These are phyloP conservation scores for zebrafish (Danio rerio) DNA, from an alignment of 2,113 vertebrate genomes.

Conservation along the genomic window GRCz12tu NC_133194.1:34537001-34537500, in stretches of 20 bases:
- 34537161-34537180: background rate
- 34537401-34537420: no score
- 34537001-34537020: conserved; percentile 15
- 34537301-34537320: no score
- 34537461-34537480: no score
- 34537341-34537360: no score
- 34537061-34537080: conserved; percentile 9
- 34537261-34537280: background rate
- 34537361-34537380: no score
- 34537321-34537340: no score
- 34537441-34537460: no score
- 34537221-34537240: background rate
- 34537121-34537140: background rate
- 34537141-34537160: background rate
- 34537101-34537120: conserved; percentile 4
- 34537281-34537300: no score
- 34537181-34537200: background rate
- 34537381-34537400: no score
- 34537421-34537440: no score
- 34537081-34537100: background rate
- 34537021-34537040: conserved; percentile 35
- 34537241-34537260: background rate
- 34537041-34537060: conserved; percentile 24
- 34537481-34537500: no score
- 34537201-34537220: background rate